Base-by-base conservation (phyloP, 2,113 vertebrate species). In the Eudorcas thomsonii region DNA sequence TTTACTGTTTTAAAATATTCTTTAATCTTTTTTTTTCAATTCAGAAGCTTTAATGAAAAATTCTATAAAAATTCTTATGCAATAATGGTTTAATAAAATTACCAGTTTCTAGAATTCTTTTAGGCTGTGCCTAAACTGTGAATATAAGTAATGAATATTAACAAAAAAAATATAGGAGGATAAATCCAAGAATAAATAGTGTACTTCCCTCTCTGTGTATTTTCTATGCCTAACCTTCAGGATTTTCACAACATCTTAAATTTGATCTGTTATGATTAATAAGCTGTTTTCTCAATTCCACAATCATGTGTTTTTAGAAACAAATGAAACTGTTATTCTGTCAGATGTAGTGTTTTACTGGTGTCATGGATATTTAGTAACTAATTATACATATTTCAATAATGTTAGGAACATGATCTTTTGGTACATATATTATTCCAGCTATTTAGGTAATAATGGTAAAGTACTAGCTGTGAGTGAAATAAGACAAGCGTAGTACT, bases 261-360 rank as follows among this genome's bases (percentile, higher is more conserved):
- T 50, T 91, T 55, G 23, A 84, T 86, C 50, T 57, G 9, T 82
- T 50, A 88, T 90, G 89, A 82, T 28, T 91, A 94, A 67, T 84
- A 48, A 92, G 12, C 6, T 74, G 4, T 57, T 91, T 91, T 93
- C 28, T 93, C 78, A 80, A 30, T 91, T 87, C 52, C 25, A 85
- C 13, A 93, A 93, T 43, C 43, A 77, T 85, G 55, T 89, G 93
- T 97, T 95, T 52, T 97, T 83, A 74, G 78, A 96, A 97, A 84
- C 71, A 96, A 96, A 77, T 93, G 39, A 91, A 97, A 81, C 3
- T 16, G 16, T 78, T 94, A 78, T 97, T 96, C 26, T 96, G 55
- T 97, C 67, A 90, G n/a, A 89, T 43, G 21, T 94, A 96, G 87
- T 14, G 52, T 93, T 96, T 97, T 89, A 30, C 36, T 2, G 62